Percentiles rank a stretch among this genome's conserved stretches.
Conservation (phyloP, 2,888 invertebrate species). For the Andrena haemorrhoa region DNA sequence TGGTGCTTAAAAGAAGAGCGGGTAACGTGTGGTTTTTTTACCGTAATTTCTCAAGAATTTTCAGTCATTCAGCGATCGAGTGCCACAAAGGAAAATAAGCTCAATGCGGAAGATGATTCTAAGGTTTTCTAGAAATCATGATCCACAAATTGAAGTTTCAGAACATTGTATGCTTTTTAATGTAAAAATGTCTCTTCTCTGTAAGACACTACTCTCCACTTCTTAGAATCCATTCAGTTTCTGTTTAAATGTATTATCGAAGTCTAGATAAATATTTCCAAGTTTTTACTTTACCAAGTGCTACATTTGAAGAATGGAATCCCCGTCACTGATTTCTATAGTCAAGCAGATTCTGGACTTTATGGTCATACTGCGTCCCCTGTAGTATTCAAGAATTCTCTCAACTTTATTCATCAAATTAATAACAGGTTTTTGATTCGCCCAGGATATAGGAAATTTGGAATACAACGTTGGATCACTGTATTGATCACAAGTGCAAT, state of each 20-base stretch:
- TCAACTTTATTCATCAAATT: conserved; percentile 36
- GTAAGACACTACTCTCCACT: neutral
- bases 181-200: neutral
- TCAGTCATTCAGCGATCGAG: conserved; percentile 20
- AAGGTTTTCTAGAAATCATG: neutral
- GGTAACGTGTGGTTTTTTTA: conserved; percentile 69
- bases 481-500: conserved; percentile 61
- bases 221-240: neutral
- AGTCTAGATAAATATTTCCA: neutral
- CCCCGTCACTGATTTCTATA: neutral
- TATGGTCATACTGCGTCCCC: neutral
- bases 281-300: neutral
- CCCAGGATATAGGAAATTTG: conserved; percentile 58
- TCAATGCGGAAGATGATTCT: conserved; percentile 46
- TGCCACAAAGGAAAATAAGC: neutral
- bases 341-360: conserved; percentile 31
- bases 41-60: conserved; percentile 17
- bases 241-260: too few relatives aligned
- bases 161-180: conserved; percentile 27
- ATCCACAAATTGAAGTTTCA: conserved; percentile 4
- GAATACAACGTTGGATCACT: conserved; percentile 67
- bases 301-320: conserved; percentile 15
- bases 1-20: conserved; percentile 74
- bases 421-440: conserved; percentile 56
- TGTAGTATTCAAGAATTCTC: neutral